These are phyloP conservation scores for Microtus oregoni DNA, from an alignment of 2,113 vertebrate species.

Conservation along the genomic window DNA sequence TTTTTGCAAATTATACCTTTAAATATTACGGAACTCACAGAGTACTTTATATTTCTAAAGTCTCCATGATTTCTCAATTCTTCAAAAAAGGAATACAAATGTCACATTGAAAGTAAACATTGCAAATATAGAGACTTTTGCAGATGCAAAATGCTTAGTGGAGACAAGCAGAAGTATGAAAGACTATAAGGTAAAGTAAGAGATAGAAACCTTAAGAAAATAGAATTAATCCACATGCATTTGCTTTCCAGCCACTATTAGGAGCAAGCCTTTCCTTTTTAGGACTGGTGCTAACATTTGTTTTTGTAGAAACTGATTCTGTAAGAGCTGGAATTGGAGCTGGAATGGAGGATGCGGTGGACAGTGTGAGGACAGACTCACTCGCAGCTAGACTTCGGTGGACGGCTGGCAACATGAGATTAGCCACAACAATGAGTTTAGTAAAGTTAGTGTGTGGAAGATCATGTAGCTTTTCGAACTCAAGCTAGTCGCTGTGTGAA, in stretches of 20 bases:
- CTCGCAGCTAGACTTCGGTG: background rate
- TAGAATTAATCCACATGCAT: background rate
- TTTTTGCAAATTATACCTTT: background rate
- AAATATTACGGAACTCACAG: background rate
- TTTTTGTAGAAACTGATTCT: background rate
- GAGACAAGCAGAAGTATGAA: background rate
- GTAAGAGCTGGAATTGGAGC: background rate
- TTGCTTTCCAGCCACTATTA: background rate
- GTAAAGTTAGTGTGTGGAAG: background rate
- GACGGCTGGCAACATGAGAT: background rate
- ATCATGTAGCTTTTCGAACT: background rate
- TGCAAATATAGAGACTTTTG: background rate
- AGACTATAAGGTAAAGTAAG: background rate
- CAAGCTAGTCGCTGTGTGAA: background rate
- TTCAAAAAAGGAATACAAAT: background rate
- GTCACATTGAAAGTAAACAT: background rate
- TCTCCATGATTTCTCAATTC: background rate
- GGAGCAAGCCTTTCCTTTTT: background rate
- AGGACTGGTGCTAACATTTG: background rate
- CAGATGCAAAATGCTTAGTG: background rate
- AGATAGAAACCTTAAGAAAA: background rate
- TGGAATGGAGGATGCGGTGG: fast-evolving
- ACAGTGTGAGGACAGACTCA: background rate
- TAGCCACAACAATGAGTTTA: background rate
- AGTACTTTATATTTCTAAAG: background rate